Conservation (phyloP, 2,113 vertebrate genomes). For the Gnathonemus longibarbis region DNA sequence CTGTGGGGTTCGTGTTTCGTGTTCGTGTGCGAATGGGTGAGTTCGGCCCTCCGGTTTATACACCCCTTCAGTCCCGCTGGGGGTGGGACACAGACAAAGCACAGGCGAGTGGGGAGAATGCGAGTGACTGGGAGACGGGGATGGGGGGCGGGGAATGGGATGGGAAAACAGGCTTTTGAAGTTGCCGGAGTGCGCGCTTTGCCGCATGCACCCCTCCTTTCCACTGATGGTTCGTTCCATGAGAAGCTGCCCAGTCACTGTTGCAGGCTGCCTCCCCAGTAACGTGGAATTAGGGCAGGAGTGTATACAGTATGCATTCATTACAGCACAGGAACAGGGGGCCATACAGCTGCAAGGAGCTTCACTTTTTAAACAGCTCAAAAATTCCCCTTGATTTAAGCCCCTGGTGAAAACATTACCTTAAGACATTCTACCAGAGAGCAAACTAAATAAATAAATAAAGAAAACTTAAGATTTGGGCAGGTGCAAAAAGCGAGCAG, state of each 20-base stretch:
- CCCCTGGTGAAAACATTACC: not conserved
- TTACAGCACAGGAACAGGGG: slow-evolving; percentile 13
- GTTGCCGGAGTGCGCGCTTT: slow-evolving; percentile 23
- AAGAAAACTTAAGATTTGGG: not conserved
- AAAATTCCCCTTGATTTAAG: not conserved
- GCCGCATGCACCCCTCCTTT: slow-evolving; percentile 5
- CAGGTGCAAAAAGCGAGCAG: not conserved
- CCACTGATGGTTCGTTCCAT: slow-evolving; percentile 44
- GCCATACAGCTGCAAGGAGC: not conserved
- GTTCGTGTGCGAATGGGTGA: not conserved
- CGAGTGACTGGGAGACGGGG: not conserved
- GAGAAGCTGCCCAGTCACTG: slow-evolving; percentile 57
- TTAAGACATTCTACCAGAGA: not conserved
- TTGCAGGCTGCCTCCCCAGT: slow-evolving; percentile 48
- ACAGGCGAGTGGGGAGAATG: slow-evolving; percentile 2
- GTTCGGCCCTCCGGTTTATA: not conserved
- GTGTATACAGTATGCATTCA: slow-evolving; percentile 32
- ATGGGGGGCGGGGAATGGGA: not conserved
- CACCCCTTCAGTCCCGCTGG: no score
- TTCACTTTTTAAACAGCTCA: not conserved
- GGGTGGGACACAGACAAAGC: not conserved
- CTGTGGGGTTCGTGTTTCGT: not conserved
- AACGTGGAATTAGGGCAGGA: slow-evolving; percentile 46
- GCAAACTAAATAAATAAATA: not conserved
- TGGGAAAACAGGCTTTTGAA: slow-evolving; percentile 19